Percentiles rank a stretch among this genome's conserved stretches.
Conservation (phyloP, 2,113 vertebrate genomes). For the Larimichthys polyactis region DNA sequence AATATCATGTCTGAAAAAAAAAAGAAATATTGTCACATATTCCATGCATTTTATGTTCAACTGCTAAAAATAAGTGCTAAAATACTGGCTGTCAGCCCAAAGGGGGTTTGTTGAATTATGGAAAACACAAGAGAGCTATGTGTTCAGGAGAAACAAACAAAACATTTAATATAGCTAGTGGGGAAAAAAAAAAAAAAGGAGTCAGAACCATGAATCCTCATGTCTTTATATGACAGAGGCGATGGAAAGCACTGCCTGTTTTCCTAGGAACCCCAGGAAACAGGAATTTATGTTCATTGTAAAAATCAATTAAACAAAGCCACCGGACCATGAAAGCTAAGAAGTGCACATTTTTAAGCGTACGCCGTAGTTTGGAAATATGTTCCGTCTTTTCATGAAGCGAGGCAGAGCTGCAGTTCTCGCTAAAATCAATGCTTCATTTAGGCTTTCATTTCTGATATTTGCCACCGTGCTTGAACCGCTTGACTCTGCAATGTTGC, state of each 20-base stretch:
- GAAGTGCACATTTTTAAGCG: constrained; percentile 34
- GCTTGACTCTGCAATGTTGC: constrained; percentile 14
- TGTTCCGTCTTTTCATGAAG: constrained; percentile 15
- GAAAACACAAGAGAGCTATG: constrained; percentile 55
- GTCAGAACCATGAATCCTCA: constrained; percentile 31
- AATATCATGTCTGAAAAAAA: background rate
- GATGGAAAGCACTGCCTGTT: constrained; percentile 13
- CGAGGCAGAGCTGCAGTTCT: constrained; percentile 13
- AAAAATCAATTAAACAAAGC: constrained; percentile 70
- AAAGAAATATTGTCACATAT: background rate
- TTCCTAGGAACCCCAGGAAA: constrained; percentile 31
- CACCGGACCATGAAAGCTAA: constrained; percentile 35
- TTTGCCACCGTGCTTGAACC: background rate
- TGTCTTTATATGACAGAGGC: constrained; percentile 35
- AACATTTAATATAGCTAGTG: constrained; percentile 51
- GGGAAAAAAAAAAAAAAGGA: background rate
- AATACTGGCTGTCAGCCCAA: constrained; percentile 47
- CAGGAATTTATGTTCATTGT: constrained; percentile 38
- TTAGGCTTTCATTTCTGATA: constrained; percentile 41
- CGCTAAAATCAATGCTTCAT: constrained; percentile 51
- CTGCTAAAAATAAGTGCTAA: constrained; percentile 23
- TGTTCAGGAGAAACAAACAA: constrained; percentile 52
- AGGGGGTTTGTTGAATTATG: constrained; percentile 48
- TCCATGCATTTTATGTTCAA: constrained; percentile 36
- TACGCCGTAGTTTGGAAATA: constrained; percentile 32